Evolutionary conservation across 2,797 vertebrate genomes (phyloP).

Genomic region (Aselliscus stoliczkanus): DNA sequence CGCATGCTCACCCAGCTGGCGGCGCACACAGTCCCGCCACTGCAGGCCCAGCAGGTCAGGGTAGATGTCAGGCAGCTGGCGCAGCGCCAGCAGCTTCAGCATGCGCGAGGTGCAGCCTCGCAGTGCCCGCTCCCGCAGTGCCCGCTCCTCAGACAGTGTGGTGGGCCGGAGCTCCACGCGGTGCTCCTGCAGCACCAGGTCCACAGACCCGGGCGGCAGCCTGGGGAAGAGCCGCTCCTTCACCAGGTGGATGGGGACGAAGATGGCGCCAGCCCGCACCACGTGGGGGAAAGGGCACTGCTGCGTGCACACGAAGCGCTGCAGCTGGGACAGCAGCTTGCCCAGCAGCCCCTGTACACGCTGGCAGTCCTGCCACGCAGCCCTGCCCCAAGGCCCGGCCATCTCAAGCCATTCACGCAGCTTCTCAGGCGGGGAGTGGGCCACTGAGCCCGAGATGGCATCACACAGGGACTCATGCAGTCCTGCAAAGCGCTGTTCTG

Average conservation of each 20-base stretch:
- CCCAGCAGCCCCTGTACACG: constrained; percentile 81
- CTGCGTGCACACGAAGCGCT: constrained; percentile 81
- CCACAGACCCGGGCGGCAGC: constrained; percentile 85
- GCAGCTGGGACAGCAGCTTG: constrained; percentile 84
- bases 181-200: constrained; percentile 94
- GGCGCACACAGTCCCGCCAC: constrained; percentile 87
- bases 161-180: constrained; percentile 94
- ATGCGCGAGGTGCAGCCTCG: constrained; percentile 92
- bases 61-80: constrained; percentile 92
- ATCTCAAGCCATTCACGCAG: constrained; percentile 86
- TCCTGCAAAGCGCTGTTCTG: constrained; percentile 83
- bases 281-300: constrained; percentile 94
- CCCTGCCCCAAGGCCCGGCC: constrained; percentile 78
- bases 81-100: constrained; percentile 93
- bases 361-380: constrained; percentile 87
- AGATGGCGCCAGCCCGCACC: constrained; percentile 90
- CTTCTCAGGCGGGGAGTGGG: constrained; percentile 82
- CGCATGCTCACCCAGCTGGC: constrained; percentile 89
- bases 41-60: constrained; percentile 90
- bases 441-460: constrained; percentile 83
- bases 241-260: constrained; percentile 95
- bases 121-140: constrained; percentile 88
- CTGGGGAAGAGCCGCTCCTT: constrained; percentile 93
- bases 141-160: constrained; percentile 94
- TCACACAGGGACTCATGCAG: constrained; percentile 88